Evolutionary conservation across 2,888 invertebrate species (phyloP).

Genomic region (Leptinotarsa peninsularis): DNA sequence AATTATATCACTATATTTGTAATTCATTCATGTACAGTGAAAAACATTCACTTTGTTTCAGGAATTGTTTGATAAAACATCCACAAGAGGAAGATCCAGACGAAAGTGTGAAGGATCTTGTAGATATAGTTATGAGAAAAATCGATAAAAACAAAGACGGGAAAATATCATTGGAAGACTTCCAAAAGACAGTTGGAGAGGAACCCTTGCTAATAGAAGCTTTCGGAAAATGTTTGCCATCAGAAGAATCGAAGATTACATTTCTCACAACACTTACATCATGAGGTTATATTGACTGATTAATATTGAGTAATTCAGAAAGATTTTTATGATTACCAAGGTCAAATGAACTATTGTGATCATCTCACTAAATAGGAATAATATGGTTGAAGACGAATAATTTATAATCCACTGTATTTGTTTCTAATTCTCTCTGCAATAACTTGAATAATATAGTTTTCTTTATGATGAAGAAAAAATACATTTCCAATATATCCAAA

Average conservation of each 20-base stretch:
- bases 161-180: slow-evolving; percentile 77
- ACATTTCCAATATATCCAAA: no score
- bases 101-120: slow-evolving; percentile 81
- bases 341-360: no score
- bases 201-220: slow-evolving; percentile 81
- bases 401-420: no score
- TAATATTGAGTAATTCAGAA: no score
- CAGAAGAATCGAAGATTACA: slow-evolving; percentile 68
- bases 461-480: no score
- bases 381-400: no score
- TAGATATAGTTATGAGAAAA: slow-evolving; percentile 78
- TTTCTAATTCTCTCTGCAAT: no score
- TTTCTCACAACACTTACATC: slow-evolving; percentile 63
- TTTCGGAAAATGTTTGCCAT: slow-evolving; percentile 81
- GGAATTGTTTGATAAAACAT: slow-evolving; percentile 72
- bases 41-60: slow-evolving; percentile 47
- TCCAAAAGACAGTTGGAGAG: slow-evolving; percentile 71
- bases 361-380: no score
- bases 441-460: no score
- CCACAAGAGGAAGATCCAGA: slow-evolving; percentile 81
- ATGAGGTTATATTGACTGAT: not conserved
- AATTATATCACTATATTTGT: no score
- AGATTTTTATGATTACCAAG: no score
- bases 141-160: slow-evolving; percentile 83
- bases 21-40: no score